Percentiles rank a stretch among this genome's conserved stretches.
These are phyloP conservation scores for Hippolais icterina DNA, from an alignment of 2,113 vertebrate species.

Conservation along the genomic window DNA sequence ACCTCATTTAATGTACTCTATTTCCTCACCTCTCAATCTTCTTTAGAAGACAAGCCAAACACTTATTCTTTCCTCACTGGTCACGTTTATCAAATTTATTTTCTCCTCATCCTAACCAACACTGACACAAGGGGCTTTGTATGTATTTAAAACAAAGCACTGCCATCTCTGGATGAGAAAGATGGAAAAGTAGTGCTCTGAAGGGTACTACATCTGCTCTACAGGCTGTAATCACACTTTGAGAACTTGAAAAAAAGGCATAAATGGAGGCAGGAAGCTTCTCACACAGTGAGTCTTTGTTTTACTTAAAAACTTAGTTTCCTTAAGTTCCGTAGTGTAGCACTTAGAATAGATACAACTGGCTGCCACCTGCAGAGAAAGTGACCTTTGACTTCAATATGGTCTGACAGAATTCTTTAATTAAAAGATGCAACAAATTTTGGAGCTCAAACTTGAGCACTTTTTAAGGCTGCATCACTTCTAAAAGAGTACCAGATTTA, in stretches of 20 bases:
- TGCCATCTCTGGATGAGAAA: not conserved
- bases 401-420: not conserved
- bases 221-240: not conserved
- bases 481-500: not conserved
- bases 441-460: not conserved
- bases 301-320: not conserved
- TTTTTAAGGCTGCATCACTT: not conserved
- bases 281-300: not conserved
- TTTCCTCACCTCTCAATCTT: not conserved
- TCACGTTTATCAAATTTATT: not conserved
- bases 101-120: not conserved
- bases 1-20: not conserved
- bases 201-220: not conserved
- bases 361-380: not conserved
- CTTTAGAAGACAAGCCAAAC: not conserved
- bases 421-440: not conserved
- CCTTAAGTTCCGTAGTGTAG: not conserved
- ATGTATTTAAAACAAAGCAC: not conserved
- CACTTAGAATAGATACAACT: not conserved
- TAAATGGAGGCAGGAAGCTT: not conserved
- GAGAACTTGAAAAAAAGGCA: not conserved
- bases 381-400: not conserved
- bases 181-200: not conserved
- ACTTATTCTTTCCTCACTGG: not conserved
- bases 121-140: not conserved